These are phyloP conservation scores for Fopius arisanus DNA, from an alignment of 1,140 invertebrate species.

Conservation along the genomic window DNA sequence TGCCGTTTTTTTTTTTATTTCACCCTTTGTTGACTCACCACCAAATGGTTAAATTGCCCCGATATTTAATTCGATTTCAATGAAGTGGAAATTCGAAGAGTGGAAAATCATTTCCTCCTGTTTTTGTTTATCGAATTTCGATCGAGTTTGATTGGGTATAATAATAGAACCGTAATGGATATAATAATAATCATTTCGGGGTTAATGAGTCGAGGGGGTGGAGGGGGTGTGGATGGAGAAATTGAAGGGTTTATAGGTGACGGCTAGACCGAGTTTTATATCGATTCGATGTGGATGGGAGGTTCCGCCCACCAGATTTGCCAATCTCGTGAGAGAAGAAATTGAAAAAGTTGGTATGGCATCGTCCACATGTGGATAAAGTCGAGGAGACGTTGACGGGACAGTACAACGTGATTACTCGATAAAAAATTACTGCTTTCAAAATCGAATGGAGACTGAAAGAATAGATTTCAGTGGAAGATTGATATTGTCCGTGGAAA, in stretches of 20 bases:
- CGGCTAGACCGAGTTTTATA: constrained; percentile 15
- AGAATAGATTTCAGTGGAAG: too few relatives aligned
- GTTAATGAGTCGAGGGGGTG: background rate
- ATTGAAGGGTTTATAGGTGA: background rate
- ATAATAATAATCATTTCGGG: background rate
- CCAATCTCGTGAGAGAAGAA: constrained; percentile 16
- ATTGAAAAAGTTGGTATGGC: background rate
- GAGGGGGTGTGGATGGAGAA: background rate
- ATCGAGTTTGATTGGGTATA: background rate
- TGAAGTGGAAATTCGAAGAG: too few relatives aligned
- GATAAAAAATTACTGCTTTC: too few relatives aligned
- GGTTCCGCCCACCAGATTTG: constrained; percentile 20
- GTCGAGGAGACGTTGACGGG: background rate
- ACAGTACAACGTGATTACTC: background rate
- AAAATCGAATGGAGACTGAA: too few relatives aligned
- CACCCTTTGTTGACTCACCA: background rate
- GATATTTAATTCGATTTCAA: background rate
- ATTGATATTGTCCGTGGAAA: too few relatives aligned
- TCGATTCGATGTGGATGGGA: constrained; percentile 1
- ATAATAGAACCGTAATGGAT: too few relatives aligned
- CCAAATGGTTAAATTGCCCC: background rate
- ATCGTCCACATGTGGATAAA: background rate
- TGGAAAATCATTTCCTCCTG: background rate
- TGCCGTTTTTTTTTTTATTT: too few relatives aligned
- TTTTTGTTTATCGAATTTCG: background rate